Conservation (phyloP, 2,797 vertebrate genomes). For the Pachyuromys duprasi region DNA sequence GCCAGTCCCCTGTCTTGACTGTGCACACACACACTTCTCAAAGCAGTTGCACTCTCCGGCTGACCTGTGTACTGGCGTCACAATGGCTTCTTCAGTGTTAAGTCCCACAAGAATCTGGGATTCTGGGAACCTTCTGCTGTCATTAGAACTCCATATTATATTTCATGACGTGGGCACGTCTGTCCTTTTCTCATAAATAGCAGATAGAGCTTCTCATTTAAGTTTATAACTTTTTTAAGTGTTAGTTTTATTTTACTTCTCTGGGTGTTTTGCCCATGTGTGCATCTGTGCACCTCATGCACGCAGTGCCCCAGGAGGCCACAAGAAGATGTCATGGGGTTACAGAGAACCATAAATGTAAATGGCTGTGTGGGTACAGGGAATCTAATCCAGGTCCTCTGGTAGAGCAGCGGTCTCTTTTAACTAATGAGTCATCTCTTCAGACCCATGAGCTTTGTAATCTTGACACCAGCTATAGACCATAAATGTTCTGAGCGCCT, state of each 20-base stretch:
- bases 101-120: background rate
- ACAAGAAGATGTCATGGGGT: background rate
- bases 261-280: background rate
- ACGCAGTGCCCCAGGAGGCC: background rate
- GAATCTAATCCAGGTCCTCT: background rate
- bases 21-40: background rate
- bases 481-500: background rate
- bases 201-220: background rate
- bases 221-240: background rate
- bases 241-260: background rate
- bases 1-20: rapidly evolving
- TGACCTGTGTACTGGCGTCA: background rate
- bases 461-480: background rate
- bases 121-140: background rate
- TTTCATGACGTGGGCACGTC: background rate
- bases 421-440: background rate
- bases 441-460: background rate
- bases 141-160: background rate
- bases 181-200: background rate
- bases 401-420: too few species aligned
- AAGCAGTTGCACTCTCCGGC: background rate
- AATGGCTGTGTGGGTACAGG: background rate
- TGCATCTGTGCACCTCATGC: background rate
- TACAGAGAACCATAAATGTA: background rate
- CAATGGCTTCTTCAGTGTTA: background rate